Evolutionary conservation across 2,113 vertebrate species (phyloP).

Genomic region (Sebastes fasciatus): DNA sequence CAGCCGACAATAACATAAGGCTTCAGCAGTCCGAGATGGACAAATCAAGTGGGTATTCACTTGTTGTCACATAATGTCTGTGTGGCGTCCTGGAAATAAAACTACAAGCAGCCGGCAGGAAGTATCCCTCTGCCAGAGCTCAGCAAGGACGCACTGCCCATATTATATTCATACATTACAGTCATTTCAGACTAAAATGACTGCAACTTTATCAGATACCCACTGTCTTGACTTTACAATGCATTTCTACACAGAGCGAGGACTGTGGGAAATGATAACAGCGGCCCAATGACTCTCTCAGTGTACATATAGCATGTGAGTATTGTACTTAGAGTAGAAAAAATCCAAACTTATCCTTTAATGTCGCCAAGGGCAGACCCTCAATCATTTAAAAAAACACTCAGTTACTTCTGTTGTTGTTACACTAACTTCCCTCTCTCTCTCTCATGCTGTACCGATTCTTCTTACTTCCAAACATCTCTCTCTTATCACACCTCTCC

Average conservation of each 20-base stretch:
- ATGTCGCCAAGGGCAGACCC: conserved; percentile 11
- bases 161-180: neutral
- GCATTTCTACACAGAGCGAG: neutral
- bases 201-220: neutral
- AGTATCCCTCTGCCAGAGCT: neutral
- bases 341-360: conserved; percentile 21
- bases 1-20: neutral
- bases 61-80: neutral
- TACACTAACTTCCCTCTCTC: conserved; percentile 46
- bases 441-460: conserved; percentile 53
- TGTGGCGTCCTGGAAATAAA: neutral
- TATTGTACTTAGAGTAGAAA: neutral
- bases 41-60: neutral
- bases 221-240: neutral
- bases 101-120: neutral
- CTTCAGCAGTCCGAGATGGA: neutral
- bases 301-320: neutral
- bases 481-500: conserved; percentile 80
- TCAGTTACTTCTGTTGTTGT: conserved; percentile 64
- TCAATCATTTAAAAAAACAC: conserved; percentile 57
- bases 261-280: neutral
- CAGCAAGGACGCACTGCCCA: neutral
- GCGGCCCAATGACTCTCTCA: neutral
- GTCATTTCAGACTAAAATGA: neutral
- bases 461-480: conserved; percentile 74